These are phyloP conservation scores for Redunca redunca DNA, from an alignment of 2,113 vertebrate genomes.

Conservation along the genomic window DNA sequence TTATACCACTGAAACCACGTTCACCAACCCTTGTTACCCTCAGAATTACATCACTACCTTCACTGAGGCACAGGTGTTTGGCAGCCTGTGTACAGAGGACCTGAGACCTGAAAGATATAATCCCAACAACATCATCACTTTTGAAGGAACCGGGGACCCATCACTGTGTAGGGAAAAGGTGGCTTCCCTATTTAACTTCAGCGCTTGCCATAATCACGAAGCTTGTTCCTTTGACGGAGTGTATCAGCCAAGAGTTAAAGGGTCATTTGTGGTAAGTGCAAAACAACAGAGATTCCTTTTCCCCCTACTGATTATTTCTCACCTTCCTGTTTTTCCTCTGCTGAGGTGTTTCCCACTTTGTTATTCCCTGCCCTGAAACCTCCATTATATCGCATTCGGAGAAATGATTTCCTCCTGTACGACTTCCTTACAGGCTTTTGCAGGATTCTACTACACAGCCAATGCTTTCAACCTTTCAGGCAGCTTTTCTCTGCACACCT, in stretches of 20 bases:
- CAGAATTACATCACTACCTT: conserved; percentile 75
- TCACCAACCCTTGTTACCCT: conserved; percentile 90
- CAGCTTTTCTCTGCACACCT: conserved; percentile 81
- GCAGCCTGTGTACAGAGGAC: conserved; percentile 85
- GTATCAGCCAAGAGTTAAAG: conserved; percentile 86
- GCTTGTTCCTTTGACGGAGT: conserved; percentile 87
- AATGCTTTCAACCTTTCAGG: conserved; percentile 81
- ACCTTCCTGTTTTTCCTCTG: not conserved
- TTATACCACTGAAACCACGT: conserved; percentile 24
- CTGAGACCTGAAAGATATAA: conserved; percentile 75
- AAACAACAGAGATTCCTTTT: not conserved
- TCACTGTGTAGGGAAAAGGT: conserved; percentile 81
- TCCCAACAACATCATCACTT: conserved; percentile 68
- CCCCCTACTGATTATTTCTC: not conserved
- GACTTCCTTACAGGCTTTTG: conserved; percentile 85
- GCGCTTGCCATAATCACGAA: conserved; percentile 75
- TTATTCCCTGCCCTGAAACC: not conserved
- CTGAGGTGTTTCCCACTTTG: not conserved
- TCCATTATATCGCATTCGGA: not conserved
- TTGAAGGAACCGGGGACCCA: conserved; percentile 84
- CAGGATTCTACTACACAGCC: conserved; percentile 90
- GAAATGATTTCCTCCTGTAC: not conserved
- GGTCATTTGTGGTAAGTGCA: conserved; percentile 89
- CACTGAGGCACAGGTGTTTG: conserved; percentile 78
- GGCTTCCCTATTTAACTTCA: conserved; percentile 86